phyloP scores from a whole-genome alignment of 2,797 vertebrate genomes.

The Serranus cabrilla region DNA sequence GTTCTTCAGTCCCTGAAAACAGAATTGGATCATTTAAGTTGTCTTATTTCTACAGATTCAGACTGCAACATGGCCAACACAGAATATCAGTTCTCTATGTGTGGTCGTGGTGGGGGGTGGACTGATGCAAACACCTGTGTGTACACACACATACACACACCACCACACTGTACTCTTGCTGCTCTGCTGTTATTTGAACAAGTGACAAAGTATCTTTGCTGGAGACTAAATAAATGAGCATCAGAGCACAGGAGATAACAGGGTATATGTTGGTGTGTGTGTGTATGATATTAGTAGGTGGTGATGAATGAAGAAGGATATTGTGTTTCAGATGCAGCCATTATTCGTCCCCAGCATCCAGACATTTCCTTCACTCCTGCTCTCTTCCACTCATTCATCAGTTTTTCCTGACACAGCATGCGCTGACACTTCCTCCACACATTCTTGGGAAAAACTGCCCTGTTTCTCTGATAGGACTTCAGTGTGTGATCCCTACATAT shows the following conservation, averaged over 20 bases:
- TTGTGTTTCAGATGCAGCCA: slow-evolving; percentile 73
- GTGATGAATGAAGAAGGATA: slow-evolving; percentile 86
- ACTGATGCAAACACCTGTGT: too few relatives aligned
- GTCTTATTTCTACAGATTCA: too few relatives aligned
- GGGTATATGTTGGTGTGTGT: slow-evolving; percentile 6
- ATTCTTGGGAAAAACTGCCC: not conserved
- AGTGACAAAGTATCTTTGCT: slow-evolving; percentile 35
- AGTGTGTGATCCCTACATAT: not conserved
- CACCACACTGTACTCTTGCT: not conserved
- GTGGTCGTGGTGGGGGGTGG: too few relatives aligned
- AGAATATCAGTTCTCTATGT: too few relatives aligned
- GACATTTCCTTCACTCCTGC: slow-evolving; percentile 21
- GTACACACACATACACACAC: not conserved
- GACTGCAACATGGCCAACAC: too few relatives aligned
- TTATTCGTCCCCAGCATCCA: slow-evolving; percentile 70
- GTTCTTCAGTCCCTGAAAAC: too few relatives aligned
- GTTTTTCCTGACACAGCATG: slow-evolving; percentile 10
- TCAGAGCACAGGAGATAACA: slow-evolving; percentile 54
- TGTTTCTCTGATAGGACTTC: not conserved
- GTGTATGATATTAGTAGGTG: slow-evolving; percentile 67
- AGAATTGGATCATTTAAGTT: too few relatives aligned
- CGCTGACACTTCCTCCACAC: not conserved
- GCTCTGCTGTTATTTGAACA: slow-evolving; percentile 31
- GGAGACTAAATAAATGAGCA: slow-evolving; percentile 81
- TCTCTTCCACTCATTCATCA: slow-evolving; percentile 18